phyloP scores from a whole-genome alignment of 2,888 invertebrate species.

The Drymonia ruficornis region DNA sequence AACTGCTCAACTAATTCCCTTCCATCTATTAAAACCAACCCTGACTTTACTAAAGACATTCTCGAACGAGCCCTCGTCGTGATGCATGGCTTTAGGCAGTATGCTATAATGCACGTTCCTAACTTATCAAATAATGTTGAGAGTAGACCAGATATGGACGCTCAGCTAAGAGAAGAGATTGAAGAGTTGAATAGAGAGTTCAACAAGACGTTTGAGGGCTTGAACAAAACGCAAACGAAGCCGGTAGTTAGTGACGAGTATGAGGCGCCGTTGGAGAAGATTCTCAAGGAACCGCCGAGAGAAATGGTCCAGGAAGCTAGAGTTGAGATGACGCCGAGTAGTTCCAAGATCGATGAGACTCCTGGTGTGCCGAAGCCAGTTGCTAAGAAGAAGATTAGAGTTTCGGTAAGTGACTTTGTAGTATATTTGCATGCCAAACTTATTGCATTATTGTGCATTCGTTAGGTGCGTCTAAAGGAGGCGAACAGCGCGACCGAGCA shows the following conservation, averaged over 20 bases:
- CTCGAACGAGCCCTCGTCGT: constrained; percentile 88
- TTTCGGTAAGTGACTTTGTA: constrained; percentile 56
- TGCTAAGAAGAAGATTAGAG: constrained; percentile 72
- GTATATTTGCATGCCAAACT: neutral
- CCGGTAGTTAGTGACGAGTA: constrained; percentile 28
- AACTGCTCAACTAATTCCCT: constrained; percentile 64
- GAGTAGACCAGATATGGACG: constrained; percentile 56
- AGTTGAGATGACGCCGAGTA: constrained; percentile 6
- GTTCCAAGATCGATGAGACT: neutral
- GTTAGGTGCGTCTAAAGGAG: too few species aligned
- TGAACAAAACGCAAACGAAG: constrained; percentile 52
- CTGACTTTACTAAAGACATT: constrained; percentile 67
- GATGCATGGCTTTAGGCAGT: constrained; percentile 88
- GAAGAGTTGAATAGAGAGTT: constrained; percentile 77
- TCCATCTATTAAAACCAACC: constrained; percentile 52
- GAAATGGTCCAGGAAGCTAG: constrained; percentile 14
- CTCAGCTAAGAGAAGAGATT: constrained; percentile 63
- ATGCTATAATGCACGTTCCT: constrained; percentile 71
- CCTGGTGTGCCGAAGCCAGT: constrained; percentile 57
- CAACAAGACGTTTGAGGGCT: constrained; percentile 70
- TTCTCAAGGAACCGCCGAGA: constrained; percentile 20
- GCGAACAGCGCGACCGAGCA: too few species aligned
- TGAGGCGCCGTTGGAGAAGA: constrained; percentile 46
- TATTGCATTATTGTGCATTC: too few species aligned
- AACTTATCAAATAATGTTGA: constrained; percentile 53